Conservation (phyloP, 2,113 vertebrate species). For the Spermophilus dauricus region DNA sequence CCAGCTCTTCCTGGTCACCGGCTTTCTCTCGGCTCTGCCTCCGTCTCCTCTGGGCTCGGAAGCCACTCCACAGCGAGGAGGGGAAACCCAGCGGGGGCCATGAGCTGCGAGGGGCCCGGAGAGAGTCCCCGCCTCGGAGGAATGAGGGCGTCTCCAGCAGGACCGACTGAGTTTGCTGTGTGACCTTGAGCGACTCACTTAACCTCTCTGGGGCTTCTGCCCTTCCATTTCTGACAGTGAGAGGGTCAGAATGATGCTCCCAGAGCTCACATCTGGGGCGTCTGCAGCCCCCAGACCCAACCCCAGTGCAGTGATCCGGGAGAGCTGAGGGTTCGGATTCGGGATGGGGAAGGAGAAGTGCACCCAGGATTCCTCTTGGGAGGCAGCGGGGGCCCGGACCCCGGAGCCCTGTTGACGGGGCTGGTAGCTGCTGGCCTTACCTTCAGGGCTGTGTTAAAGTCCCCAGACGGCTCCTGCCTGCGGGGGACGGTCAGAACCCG, state of each 20-base stretch:
- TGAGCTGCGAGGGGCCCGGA: background rate
- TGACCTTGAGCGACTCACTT: constrained; percentile 65
- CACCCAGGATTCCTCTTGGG: background rate
- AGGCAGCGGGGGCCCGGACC: fast-evolving
- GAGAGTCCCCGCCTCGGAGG: constrained; percentile 12
- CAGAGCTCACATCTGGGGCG: background rate
- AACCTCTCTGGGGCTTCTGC: constrained; percentile 50
- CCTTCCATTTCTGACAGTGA: constrained; percentile 36
- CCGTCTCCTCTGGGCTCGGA: background rate
- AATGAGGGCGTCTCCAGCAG: background rate
- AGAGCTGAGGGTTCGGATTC: background rate
- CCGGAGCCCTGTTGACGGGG: fast-evolving
- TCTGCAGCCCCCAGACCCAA: background rate
- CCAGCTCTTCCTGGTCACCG: background rate
- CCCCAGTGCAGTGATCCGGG: fast-evolving
- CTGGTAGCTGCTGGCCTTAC: background rate
- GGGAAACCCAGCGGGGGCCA: constrained; percentile 54
- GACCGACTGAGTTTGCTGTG: background rate
- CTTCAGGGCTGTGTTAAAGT: background rate
- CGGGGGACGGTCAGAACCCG: fast-evolving
- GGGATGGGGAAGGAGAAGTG: background rate
- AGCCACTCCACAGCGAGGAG: background rate
- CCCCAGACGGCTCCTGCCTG: background rate
- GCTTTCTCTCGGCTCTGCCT: constrained; percentile 3
- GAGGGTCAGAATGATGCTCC: background rate